A percentile compares a stretch with the other conserved stretches of the same genome.
Evolutionary conservation across 30 jellyfish, hydroid and myxozoan genomes (phyloP).

Genomic region (Pseudorhiza aurosa): DNA sequence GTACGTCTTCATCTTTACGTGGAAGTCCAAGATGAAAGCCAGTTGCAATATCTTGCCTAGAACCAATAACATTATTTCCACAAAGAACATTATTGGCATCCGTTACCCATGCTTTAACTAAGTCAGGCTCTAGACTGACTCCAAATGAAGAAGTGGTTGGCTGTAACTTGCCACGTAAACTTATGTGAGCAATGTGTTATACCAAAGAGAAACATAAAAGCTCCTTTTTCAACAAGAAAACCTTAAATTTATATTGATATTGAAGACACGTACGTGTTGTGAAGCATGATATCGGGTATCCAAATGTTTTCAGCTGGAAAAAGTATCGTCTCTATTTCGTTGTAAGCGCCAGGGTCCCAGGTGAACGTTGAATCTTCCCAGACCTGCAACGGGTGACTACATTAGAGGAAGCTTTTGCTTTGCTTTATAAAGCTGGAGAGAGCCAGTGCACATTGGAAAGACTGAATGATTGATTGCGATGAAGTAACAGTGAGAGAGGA

Average conservation of each 20-base stretch:
- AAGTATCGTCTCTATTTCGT: background rate
- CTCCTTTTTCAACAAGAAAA: too few species aligned
- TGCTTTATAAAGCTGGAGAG: background rate
- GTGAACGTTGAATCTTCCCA: constrained; percentile 73
- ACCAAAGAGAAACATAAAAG: too few species aligned
- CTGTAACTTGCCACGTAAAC: too few species aligned
- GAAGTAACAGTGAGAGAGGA: too few species aligned
- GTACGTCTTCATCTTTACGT: constrained; percentile 55
- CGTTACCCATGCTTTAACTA: too few species aligned
- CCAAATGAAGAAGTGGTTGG: too few species aligned
- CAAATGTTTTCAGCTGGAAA: constrained; percentile 57
- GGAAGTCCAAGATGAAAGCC: constrained; percentile 70
- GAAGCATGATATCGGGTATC: constrained; percentile 66
- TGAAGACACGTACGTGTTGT: constrained; percentile 77
- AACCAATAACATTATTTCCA: background rate
- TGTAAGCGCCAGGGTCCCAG: constrained; percentile 67
- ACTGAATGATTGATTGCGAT: too few species aligned
- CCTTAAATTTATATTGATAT: too few species aligned
- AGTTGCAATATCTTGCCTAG: constrained; percentile 48
- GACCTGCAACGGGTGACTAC: background rate
- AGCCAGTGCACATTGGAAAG: background rate
- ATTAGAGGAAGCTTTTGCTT: background rate
- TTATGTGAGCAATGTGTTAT: too few species aligned
- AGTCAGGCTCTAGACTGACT: too few species aligned
- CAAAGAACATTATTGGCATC: too few species aligned